Evolutionary conservation across 2,888 invertebrate species (phyloP), one percentile per base, ranked within the genome.

Genomic region (Uropetala carovei): DNA sequence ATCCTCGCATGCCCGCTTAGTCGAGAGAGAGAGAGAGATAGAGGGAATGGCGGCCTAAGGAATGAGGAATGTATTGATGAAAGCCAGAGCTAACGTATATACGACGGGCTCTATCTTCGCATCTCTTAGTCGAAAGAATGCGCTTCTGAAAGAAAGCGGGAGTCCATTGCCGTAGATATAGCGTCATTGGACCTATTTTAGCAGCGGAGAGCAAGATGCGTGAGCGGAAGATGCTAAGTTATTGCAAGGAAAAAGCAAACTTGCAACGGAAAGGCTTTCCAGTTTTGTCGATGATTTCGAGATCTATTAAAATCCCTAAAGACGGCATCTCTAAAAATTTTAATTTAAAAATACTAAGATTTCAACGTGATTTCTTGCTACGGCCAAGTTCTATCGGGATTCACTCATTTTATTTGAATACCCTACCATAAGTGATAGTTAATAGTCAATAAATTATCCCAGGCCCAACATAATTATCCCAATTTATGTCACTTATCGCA

Each of bases 11-110:
- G 1, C 43, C 43, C 43, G 43, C 43, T 1, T 3, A 43, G 5
- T 64, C 64, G 64, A 68, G 68, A n/a, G 68, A n/a, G 68, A 9
- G 13, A 68, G n/a, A 68, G 18, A n/a, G 68, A n/a, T 18, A 9
- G 13, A 68, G n/a, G 18, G 18, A 18, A 68, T 68, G 68, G 43
- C 43, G 43, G 43, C 43, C 43, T 43, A 5, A 1, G 68, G 68
- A 68, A 68, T n/a, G 68, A 68, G 68, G n/a, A 68, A 68, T 68
- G 68, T 68, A 68, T 68, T 68, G 68, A 68, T 68, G 68, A 68
- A 68, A 68, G 68, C n/a, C 64, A 68, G 68, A 68, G 68, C n/a
- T 68, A 68, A 18, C 68, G 68, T n/a, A 68, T 68, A n/a, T 68
- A 18, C 68, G 68, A 64, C 14, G 8, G 13, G 64, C 18, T 7